phyloP scores from a whole-genome alignment of 2,113 vertebrate genomes.

The Globicephala melas region DNA sequence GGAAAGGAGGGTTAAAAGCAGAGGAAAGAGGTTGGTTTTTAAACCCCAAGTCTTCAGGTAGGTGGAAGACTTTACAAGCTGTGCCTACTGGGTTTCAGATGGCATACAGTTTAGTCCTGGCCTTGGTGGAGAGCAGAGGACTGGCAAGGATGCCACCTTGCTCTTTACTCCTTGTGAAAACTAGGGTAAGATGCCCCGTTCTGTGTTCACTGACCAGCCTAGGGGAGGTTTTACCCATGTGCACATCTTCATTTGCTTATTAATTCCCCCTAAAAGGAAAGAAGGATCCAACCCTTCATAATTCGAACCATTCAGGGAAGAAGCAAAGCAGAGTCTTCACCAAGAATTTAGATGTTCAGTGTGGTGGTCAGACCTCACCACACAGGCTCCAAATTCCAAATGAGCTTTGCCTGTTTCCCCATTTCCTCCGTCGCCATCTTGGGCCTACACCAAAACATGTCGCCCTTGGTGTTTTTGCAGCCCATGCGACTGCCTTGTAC shows the following conservation, averaged over 20 bases:
- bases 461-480: background rate
- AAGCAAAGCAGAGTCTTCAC: background rate
- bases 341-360: slow-evolving; percentile 13
- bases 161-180: background rate
- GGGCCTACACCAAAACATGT: background rate
- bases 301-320: slow-evolving; percentile 33
- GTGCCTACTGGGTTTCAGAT: slow-evolving; percentile 3
- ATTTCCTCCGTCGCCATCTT: background rate
- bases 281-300: slow-evolving; percentile 35
- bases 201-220: slow-evolving; percentile 20
- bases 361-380: slow-evolving; percentile 23
- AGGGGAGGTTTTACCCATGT: background rate
- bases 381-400: slow-evolving; percentile 13
- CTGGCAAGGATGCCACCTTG: background rate
- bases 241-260: slow-evolving; percentile 50
- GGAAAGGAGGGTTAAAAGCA: slow-evolving; percentile 7
- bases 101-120: background rate
- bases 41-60: slow-evolving; percentile 19
- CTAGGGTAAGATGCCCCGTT: background rate
- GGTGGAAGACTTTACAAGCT: slow-evolving; percentile 21
- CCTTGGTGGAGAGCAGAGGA: background rate
- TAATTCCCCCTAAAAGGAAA: slow-evolving; percentile 47
- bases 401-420: background rate
- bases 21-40: background rate
- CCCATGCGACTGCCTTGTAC: background rate